Evolutionary conservation across 2,797 vertebrate species (phyloP), one percentile per base, ranked within the genome.

Genomic region (Spizella passerina): DNA sequence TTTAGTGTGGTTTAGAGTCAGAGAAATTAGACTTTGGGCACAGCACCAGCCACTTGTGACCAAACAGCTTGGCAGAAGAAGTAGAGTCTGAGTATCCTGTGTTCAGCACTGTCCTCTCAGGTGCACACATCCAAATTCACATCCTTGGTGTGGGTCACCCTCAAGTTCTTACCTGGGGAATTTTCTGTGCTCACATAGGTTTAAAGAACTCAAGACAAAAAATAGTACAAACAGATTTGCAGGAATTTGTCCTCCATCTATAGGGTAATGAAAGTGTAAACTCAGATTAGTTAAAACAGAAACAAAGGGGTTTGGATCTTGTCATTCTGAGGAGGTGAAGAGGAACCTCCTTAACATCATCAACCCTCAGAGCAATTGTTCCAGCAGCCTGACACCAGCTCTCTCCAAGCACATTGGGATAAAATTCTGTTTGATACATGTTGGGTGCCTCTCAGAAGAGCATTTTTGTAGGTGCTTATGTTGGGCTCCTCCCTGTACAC

Each of bases 41-140:
- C 56, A 34, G 86, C 76, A 82, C 7, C 26, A 55, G 5, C 78
- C 60, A 27, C 71, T 60, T 83, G 46, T 69, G 70, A 47, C 72
- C 59, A 57, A 84, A 72, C 19, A 82, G 63, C 12, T 14, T 55
- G 50, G 43, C 22, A 2, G 46, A 13, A 1, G 41, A 14, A n/a
- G 32, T 34, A 59, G 91, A 27, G 87, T 76, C 64, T 68, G 75
- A 86, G 77, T 63, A 68, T 90, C 57, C 55, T 34, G 21, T 38
- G 19, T 60, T 57, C 34, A 91, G 82, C 73, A 78, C 89, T 96
- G 56, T 50, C 82, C 69, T 96, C 88, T 80, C 75, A 82, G 38
- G 82, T 91, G 64, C 79, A 22, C 73, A 27, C 24, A 73, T 61
- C 77, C 86, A 65, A 44, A 77, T 56, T 85, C 81, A 26, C 50